Conservation (phyloP, 2,113 vertebrate species). For the Alethe castanea region DNA sequence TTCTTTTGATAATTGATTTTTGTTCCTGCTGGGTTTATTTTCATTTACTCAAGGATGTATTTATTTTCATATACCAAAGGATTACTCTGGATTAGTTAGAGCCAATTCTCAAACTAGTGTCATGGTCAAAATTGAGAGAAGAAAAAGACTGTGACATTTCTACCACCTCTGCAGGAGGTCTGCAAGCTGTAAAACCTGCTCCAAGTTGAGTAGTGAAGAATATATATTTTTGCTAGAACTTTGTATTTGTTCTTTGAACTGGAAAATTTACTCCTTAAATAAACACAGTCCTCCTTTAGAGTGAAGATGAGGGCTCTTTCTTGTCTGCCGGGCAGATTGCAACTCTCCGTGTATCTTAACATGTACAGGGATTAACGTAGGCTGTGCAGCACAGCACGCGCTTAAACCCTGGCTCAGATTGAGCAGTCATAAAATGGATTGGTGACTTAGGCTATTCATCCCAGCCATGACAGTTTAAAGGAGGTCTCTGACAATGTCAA, state of each 20-base stretch:
- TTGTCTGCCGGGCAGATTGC: neutral
- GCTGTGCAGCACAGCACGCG: neutral
- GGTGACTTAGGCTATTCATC: constrained; percentile 53
- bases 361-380: neutral
- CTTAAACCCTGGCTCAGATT: constrained; percentile 48
- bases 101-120: neutral
- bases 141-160: neutral
- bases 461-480: constrained; percentile 18
- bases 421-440: constrained; percentile 58
- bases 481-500: constrained; percentile 24
- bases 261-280: neutral
- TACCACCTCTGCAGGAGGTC: neutral
- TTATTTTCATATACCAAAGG: constrained; percentile 21
- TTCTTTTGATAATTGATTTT: constrained; percentile 14
- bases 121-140: neutral
- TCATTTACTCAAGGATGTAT: neutral
- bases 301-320: neutral
- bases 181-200: neutral
- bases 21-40: constrained; percentile 12
- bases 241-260: neutral
- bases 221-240: neutral
- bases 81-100: constrained; percentile 1
- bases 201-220: neutral
- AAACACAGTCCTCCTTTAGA: neutral
- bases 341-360: neutral